phyloP scores from a whole-genome alignment of 92 coral and sea anemone genomes.

The Muricea muricata region DNA sequence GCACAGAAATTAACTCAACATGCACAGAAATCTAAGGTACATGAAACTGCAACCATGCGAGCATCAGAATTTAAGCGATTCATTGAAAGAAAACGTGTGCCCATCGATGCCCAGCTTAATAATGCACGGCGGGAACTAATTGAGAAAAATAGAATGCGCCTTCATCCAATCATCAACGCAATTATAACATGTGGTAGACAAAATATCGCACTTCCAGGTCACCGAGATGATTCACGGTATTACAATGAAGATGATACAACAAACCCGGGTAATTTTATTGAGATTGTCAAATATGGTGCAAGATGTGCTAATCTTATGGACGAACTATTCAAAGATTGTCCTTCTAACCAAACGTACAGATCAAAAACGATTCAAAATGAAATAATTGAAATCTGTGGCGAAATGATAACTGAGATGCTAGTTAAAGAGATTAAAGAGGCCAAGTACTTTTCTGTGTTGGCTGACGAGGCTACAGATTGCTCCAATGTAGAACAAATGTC shows the following conservation, averaged over 20 bases:
- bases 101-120: slow-evolving; percentile 28
- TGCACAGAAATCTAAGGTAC: slow-evolving; percentile 31
- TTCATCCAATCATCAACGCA: slow-evolving; percentile 24
- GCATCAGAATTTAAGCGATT: slow-evolving; percentile 25
- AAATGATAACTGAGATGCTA: slow-evolving; percentile 29
- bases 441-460: slow-evolving; percentile 29
- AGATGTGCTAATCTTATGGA: slow-evolving; percentile 21
- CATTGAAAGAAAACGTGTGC: not conserved
- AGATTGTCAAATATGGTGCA: slow-evolving; percentile 39
- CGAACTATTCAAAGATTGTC: slow-evolving; percentile 28
- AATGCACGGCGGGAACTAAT: slow-evolving; percentile 15
- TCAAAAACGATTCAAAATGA: slow-evolving; percentile 52
- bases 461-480: slow-evolving; percentile 43
- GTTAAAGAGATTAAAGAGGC: slow-evolving; percentile 43
- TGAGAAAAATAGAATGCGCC: slow-evolving; percentile 24
- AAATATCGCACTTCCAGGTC: slow-evolving; percentile 24
- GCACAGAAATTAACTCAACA: slow-evolving; percentile 22
- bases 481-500: too few species aligned
- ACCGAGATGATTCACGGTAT: slow-evolving; percentile 34
- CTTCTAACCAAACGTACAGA: slow-evolving; percentile 28
- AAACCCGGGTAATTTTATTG: slow-evolving; percentile 48
- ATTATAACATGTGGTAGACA: slow-evolving; percentile 40
- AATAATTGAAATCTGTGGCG: slow-evolving; percentile 35
- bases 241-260: not conserved
- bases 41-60: slow-evolving; percentile 41